Conservation (phyloP, 2,888 invertebrate species). For the Lepidocyrtoides sp. region DNA sequence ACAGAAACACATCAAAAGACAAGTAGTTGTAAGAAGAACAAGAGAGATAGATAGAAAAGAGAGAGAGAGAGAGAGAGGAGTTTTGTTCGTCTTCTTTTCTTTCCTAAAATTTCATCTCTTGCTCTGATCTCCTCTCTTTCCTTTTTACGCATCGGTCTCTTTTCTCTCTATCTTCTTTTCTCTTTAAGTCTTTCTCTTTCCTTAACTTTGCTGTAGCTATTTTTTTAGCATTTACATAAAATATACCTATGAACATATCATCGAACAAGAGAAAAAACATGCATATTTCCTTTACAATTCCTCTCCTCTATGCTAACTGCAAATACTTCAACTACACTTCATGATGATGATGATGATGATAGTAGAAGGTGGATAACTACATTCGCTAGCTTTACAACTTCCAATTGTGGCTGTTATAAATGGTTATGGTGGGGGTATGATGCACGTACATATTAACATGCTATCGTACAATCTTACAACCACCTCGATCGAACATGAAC, state of each 20-base stretch:
- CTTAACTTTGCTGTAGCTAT: too few relatives aligned
- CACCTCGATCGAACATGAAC: constrained; percentile 46
- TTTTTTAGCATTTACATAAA: constrained; percentile 14
- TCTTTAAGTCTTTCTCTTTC: constrained; percentile 10
- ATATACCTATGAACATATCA: background rate
- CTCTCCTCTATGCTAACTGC: too few relatives aligned
- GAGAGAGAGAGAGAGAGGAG: constrained; percentile 81
- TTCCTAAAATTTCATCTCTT: constrained; percentile 73
- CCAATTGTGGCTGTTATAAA: background rate
- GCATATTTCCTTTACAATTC: constrained; percentile 19
- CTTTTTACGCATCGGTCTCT: constrained; percentile 4
- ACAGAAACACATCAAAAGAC: constrained; percentile 23
- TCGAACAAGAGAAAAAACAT: constrained; percentile 22
- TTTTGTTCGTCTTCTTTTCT: constrained; percentile 63
- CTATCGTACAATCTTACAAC: constrained; percentile 55
- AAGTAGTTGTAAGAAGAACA: constrained; percentile 7
- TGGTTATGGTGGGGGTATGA: background rate
- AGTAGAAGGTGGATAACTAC: constrained; percentile 47
- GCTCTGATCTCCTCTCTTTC: constrained; percentile 74
- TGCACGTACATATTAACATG: constrained; percentile 43
- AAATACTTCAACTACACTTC: too few relatives aligned
- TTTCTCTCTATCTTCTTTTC: constrained; percentile 39
- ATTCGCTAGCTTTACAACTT: constrained; percentile 2
- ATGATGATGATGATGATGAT: constrained; percentile 9
- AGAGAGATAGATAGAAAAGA: constrained; percentile 83